These are phyloP conservation scores for Sebastes nivosus DNA, from an alignment of 2,797 vertebrate species.

Conservation along the genomic window DNA sequence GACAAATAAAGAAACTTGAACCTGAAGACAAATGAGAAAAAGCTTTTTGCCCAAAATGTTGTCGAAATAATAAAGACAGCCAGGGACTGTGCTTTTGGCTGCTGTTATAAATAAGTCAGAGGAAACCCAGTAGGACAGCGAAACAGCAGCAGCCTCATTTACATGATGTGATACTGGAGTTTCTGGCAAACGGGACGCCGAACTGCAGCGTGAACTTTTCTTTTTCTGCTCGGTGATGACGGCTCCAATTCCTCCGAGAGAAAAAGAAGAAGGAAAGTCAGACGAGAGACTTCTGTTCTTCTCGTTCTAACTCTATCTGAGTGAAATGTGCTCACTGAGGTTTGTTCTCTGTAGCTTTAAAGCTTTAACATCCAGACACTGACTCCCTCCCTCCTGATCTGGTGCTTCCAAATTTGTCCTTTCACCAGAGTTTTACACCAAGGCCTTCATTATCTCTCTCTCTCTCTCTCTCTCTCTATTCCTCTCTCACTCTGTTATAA, in stretches of 20 bases:
- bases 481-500: slow-evolving; percentile 17
- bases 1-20: no score
- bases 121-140: not conserved
- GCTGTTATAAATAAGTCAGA: slow-evolving; percentile 18
- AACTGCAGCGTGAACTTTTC: slow-evolving; percentile 28
- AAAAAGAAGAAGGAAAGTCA: slow-evolving; percentile 5
- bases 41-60: not conserved
- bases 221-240: not conserved
- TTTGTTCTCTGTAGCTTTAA: slow-evolving; percentile 34
- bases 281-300: slow-evolving; percentile 47
- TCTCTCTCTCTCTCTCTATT: slow-evolving; percentile 9
- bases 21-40: not conserved
- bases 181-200: slow-evolving; percentile 25
- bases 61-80: not conserved
- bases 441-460: slow-evolving; percentile 76
- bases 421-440: slow-evolving; percentile 72
- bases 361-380: slow-evolving; percentile 57
- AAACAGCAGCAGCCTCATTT: slow-evolving; percentile 36
- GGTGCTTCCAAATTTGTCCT: slow-evolving; percentile 77
- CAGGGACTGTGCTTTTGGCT: not conserved
- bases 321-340: slow-evolving; percentile 41
- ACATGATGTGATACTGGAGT: slow-evolving; percentile 14
- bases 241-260: slow-evolving; percentile 34
- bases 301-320: slow-evolving; percentile 41
- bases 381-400: slow-evolving; percentile 57